These are phyloP conservation scores for Pogonomyrmex barbatus DNA, from an alignment of 1,140 invertebrate species.

Conservation along the genomic window DNA sequence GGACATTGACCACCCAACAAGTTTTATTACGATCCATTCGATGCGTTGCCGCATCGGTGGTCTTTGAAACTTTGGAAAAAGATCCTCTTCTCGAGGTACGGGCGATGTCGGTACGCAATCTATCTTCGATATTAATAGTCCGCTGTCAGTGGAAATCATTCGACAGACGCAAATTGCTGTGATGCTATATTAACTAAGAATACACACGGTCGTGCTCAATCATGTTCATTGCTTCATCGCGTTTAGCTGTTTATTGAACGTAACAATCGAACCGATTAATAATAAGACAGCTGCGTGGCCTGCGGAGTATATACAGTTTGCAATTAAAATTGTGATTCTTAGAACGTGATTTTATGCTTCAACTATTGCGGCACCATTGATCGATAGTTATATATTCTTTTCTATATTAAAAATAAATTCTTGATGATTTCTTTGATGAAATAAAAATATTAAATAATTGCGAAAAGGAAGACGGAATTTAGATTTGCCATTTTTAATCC, in stretches of 20 bases:
- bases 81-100: neutral
- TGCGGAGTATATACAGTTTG: neutral
- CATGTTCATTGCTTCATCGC: neutral
- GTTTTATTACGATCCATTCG: neutral
- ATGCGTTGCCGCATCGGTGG: conserved; percentile 31
- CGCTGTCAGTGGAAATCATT: conserved; percentile 57
- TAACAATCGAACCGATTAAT: conserved; percentile 46
- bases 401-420: neutral
- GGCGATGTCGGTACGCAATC: conserved; percentile 16
- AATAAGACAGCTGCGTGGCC: conserved; percentile 17
- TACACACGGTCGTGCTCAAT: conserved; percentile 11
- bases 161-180: conserved; percentile 50
- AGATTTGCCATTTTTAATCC: neutral
- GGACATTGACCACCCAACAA: conserved; percentile 61
- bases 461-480: neutral
- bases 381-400: conserved; percentile 5
- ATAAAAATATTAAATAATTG: neutral
- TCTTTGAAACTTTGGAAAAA: conserved; percentile 47
- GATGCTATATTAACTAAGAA: conserved; percentile 47
- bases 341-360: neutral
- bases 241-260: conserved; percentile 47
- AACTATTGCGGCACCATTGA: neutral
- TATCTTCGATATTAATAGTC: conserved; percentile 57
- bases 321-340: conserved; percentile 32
- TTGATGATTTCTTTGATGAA: neutral